Base-by-base conservation (phyloP, 2,797 vertebrate genomes). In the Channa striata region DNA sequence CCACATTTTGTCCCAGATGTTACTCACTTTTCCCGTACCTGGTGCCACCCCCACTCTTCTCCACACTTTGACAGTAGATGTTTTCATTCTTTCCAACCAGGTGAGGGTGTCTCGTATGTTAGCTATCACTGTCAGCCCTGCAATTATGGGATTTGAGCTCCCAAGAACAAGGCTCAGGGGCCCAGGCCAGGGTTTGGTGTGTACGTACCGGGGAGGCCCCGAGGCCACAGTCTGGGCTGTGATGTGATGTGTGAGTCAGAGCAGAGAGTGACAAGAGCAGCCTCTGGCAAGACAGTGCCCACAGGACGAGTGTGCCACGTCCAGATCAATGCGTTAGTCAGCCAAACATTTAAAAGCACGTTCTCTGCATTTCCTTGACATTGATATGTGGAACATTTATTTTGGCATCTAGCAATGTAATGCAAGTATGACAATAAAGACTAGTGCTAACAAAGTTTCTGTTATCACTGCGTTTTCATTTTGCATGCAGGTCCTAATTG, bases 121-220 rank as follows among this genome's bases (percentile, higher is more conserved):
- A 89, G 87, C 90, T 93, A 92, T 93, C 91, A 91, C 93, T 94
- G 93, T 94, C 93, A 94, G 82, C 82, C 82, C 80, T 80, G 84
- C 93, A 95, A 95, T 94, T 94, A 95, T 92, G 69, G 93, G 93
- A 95, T 95, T 94, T 95, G 87, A 87, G 85, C 85, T 89, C 83
- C 82, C 75, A 85, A n/a, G 87, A 93, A 89, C 76, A 84, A 86
- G 81, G 86, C 89, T 87, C 46, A 78, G 89, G 82, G 89, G 86
- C 87, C 87, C 54, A 34, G 68, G 53, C 81, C 73, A 53, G 79
- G 80, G 84, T 77, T 86, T 80, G 83, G 69, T 89, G 80, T 86
- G 77, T 80, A 36, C 46, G 74, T 59, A 82, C 37, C 14, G 66
- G 78, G 74, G 82, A 81, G 74, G 83, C 82, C 83, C 56, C 56